Base-by-base conservation (phyloP, 1,140 invertebrate species). In the Hermetia illucens region DNA sequence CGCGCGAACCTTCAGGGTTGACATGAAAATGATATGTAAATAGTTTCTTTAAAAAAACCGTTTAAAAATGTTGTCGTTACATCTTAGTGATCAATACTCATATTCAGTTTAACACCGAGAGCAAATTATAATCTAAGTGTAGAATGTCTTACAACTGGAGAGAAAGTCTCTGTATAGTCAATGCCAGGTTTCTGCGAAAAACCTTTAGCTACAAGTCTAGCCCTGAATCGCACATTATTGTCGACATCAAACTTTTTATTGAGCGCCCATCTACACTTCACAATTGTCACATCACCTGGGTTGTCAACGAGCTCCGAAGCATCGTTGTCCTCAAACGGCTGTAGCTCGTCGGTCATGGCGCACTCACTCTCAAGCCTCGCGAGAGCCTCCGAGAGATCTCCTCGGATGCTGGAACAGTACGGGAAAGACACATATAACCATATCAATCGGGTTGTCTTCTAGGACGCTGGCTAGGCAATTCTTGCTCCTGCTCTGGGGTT, bases 261-360 rank as follows among this genome's bases (percentile, higher is more conserved):
- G 37, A 53, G 60, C 13, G 62, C 48, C 60, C 54, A 59, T 49
- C 51, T 53, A 25, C 34, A 46, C 17, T 37, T 41, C 12, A 64
- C 43, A 20, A 45, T 30, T 21, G 46, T 50, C 41, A 44, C 36
- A 31, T 44, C 38, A 34, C 42, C 32, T 15, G 46, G 51, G 38
- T 42, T 21, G n/a, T 49, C 36, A 19, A 45, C 36, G 13, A 56
- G 24, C 5, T 35, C 30, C 50, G 46, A 55, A 15, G 46, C 42
- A 24, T 45, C 29, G 43, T 48, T 47, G 25, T 40, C 21, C 16
- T 31, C 30, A 1, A 50, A 21, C 12, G 44, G 34, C 13, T 48
- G 21, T 27, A 47, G 32, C 43, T 53, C 49, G 10, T 40, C 22
- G 19, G 41, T 12, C 38, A 55, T 51, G n/a, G 49, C 50, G 13